Evolutionary conservation across 2,113 vertebrate species (phyloP), one percentile per base, ranked within the genome.

Genomic region (Patagioenas fasciata): DNA sequence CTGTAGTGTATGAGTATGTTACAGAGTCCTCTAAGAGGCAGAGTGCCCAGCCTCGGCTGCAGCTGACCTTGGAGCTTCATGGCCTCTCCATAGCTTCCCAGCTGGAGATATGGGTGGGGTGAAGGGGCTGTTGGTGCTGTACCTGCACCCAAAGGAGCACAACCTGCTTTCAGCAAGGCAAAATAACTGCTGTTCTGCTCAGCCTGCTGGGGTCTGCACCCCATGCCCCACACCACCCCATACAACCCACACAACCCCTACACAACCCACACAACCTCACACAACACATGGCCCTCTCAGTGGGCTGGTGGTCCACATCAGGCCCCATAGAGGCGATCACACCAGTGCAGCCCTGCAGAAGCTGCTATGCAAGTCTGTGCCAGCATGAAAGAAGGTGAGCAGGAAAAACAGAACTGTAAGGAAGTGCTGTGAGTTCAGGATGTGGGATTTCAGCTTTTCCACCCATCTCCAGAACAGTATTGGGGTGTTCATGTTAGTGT

Each of bases 241-340:
- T 13, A n/a, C 38, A 44, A 17, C 28, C 23, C 38, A 47, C 44
- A 47, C 18, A 64, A 24, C 44, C 34, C 31, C 40, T 9, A 25
- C 36, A 13, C 48, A 77, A 26, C 32, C 79, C 60, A 48, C 13
- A 40, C 11, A 40, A 14, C 40, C 40, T 40, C 44, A 72, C 21
- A 44, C 23, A 31, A 10, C 6, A 13, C 4, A 1, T 3, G 24
- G 47, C 6, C 53, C 1, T 0, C 24, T 48, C 34, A n/a, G 57
- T 40, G 18, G 24, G 14, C 4, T 5, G 0, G 21, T 47, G 61
- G n/a, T 80, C 48, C 38, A 13, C 1, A 4, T 13, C 1, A 5
- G 11, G 16, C n/a, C 15, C 38, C 3, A 1, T 74, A 66, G 29
- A 62, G 44, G 15, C 38, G 48, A 16, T 29, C 2, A 2, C 40